Evolutionary conservation across 2,797 vertebrate genomes (phyloP), one percentile per base, ranked within the genome.

Genomic region (Nyctalus aviator): DNA sequence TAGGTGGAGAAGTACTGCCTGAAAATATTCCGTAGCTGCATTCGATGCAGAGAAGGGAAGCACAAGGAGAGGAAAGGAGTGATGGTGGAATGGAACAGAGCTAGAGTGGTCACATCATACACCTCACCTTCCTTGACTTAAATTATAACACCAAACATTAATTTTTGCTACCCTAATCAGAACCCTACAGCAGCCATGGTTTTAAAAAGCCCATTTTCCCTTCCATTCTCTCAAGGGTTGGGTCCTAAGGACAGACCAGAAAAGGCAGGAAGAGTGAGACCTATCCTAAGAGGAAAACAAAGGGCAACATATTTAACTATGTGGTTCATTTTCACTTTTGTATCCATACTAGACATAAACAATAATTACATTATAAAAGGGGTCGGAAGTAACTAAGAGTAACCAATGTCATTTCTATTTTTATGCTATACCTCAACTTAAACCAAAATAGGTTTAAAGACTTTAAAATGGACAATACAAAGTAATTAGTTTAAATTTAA

Each of bases 301-400:
- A 89, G 12, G 50, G 25, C 35, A 90, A 86, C 48, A 78, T 4
- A 25, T 77, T 76, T 48, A 87, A 8, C 23, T 62, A 85, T 32
- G 23, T 85, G 55, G 12, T 87, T 92, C 77, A 23, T 30, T 94
- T 90, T 78, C 30, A 83, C 55, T 73, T 86, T n/a, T 95, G 8
- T 59, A 73, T 48, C 71, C 25, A 50, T 23, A 59, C 12, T 32
- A 46, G n/a, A 92, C 4, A 35, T 30, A 35, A 92, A 55, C 18
- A 81, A 50, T 32, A 37, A 82, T 57, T 81, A 71, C 35, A 71
- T 77, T 77, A 84, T 79, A 25, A 90, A 71, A 25, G 21, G 14
- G 30, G 21, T 4, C 25, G 14, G 25, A 8, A 5, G 27, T 32
- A 35, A 32, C 35, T 68, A 62, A 37, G 41, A 68, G 32, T 55